Evolutionary conservation across 2,888 invertebrate genomes (phyloP).

Genomic region (Eretmocerus hayati): DNA sequence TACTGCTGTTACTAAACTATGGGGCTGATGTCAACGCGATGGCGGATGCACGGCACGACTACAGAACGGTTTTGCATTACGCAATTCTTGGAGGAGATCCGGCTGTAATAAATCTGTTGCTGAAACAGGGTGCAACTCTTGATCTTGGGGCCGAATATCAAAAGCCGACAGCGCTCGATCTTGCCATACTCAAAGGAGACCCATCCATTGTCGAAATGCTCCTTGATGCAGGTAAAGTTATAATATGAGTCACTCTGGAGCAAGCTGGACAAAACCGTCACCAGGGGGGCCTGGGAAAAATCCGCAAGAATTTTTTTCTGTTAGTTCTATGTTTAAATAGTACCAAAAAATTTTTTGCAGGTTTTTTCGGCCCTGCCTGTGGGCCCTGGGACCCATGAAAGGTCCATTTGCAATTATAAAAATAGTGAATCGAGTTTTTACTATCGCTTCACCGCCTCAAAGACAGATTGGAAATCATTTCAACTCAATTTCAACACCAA

Average conservation of each 20-base stretch:
- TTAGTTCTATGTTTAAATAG: no score
- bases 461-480: not conserved
- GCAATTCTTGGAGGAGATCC: conserved; percentile 71
- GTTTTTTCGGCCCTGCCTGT: no score
- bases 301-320: no score
- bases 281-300: no score
- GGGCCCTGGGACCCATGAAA: no score
- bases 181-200: conserved; percentile 78
- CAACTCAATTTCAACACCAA: no score
- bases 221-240: conserved; percentile 55
- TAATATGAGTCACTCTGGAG: no score
- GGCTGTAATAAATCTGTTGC: conserved; percentile 67
- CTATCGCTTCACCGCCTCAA: not conserved
- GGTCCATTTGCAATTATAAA: no score
- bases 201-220: conserved; percentile 64
- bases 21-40: conserved; percentile 84
- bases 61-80: conserved; percentile 81
- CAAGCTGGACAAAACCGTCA: no score
- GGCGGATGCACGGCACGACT: conserved; percentile 80
- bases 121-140: conserved; percentile 74
- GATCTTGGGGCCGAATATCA: conserved; percentile 57
- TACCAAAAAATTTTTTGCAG: no score
- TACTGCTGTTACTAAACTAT: conserved; percentile 66
- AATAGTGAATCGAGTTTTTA: no score
- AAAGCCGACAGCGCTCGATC: conserved; percentile 75